Conservation (phyloP, 2,888 invertebrate genomes). For the Parnassius mnemosyne region DNA sequence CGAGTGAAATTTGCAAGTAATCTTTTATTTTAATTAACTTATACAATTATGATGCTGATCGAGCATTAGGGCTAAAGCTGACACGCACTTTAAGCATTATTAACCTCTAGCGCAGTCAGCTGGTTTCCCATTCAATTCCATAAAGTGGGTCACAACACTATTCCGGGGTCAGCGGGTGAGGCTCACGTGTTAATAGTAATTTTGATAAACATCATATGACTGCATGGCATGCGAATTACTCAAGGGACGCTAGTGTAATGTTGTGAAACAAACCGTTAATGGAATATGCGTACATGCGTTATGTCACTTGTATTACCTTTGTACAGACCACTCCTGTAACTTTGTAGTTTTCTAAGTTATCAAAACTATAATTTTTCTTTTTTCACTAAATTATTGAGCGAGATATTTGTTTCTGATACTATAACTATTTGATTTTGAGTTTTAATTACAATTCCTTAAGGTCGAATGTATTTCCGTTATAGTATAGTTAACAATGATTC, state of each 20-base stretch:
- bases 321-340: constrained; percentile 13
- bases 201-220: constrained; percentile 23
- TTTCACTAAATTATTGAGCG: too few species aligned
- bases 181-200: constrained; percentile 21
- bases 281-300: constrained; percentile 36
- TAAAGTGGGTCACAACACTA: constrained; percentile 17
- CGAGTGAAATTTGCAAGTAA: too few species aligned
- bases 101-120: constrained; percentile 12
- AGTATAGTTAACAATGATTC: too few species aligned
- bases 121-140: constrained; percentile 18
- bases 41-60: too few species aligned
- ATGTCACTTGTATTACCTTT: constrained; percentile 7
- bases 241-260: constrained; percentile 1
- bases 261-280: constrained; percentile 27
- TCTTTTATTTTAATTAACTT: too few species aligned
- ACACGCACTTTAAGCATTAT: constrained; percentile 6
- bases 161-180: constrained; percentile 23
- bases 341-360: not conserved
- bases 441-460: too few species aligned
- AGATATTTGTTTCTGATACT: too few species aligned
- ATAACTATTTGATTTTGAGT: too few species aligned
- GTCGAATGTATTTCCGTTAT: too few species aligned
- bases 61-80: not conserved
- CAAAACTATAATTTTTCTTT: too few species aligned
- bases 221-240: constrained; percentile 21